phyloP scores from a whole-genome alignment of 2,797 vertebrate species.

The Mionectes olivaceus region DNA sequence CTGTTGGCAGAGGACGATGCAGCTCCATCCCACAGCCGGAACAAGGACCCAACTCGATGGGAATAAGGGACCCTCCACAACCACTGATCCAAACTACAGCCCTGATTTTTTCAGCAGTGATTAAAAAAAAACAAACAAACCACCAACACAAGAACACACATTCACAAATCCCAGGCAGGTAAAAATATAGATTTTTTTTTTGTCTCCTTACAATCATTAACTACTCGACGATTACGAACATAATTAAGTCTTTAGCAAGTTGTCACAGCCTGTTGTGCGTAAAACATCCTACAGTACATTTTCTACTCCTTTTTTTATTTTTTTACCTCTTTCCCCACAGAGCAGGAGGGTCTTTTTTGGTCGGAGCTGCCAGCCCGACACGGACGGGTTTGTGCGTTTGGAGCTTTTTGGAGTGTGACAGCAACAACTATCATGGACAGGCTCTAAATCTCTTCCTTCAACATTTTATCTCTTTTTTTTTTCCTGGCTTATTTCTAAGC shows the following conservation, averaged over 20 bases:
- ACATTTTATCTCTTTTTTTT: not conserved
- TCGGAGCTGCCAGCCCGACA: not conserved
- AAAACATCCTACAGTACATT: not conserved
- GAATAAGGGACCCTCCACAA: not conserved
- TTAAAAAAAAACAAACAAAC: not conserved
- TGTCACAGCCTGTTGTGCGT: not conserved
- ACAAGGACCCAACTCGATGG: not conserved
- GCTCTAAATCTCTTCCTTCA: not conserved
- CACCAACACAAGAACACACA: not conserved
- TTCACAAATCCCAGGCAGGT: not conserved
- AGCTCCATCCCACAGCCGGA: not conserved
- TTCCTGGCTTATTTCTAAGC: not conserved
- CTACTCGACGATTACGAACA: not conserved
- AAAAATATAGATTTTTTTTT: not conserved
- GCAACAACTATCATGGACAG: accelerated
- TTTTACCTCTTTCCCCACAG: not conserved
- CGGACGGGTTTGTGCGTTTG: not conserved
- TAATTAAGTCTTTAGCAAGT: not conserved
- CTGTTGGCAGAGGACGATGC: not conserved
- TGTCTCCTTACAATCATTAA: not conserved
- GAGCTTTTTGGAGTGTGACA: not conserved
- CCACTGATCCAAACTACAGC: not conserved
- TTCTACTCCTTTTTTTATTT: not conserved
- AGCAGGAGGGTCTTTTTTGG: not conserved
- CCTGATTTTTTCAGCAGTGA: not conserved